phyloP scores from a whole-genome alignment of 1,140 invertebrate species.

The Arctopsyche grandis region DNA sequence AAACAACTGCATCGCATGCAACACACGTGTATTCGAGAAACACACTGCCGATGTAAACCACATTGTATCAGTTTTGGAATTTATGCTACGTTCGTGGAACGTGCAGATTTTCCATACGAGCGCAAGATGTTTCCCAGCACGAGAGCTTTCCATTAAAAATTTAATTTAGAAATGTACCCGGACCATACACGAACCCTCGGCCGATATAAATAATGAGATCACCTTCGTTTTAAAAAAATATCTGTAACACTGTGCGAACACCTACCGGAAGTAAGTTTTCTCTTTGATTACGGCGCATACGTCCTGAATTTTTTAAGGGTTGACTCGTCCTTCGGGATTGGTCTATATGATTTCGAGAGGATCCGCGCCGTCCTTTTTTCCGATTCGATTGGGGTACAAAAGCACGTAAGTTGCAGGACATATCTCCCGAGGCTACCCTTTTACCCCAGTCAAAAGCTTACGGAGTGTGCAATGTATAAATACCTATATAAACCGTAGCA shows the following conservation, averaged over 20 bases:
- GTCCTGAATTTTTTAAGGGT: slow-evolving; percentile 52
- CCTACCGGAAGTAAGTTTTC: slow-evolving; percentile 43
- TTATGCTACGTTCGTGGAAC: not conserved
- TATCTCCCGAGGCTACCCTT: too few relatives aligned
- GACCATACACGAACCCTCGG: not conserved
- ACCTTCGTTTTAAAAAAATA: slow-evolving; percentile 46
- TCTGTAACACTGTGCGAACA: slow-evolving; percentile 49
- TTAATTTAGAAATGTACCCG: not conserved
- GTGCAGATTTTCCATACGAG: not conserved
- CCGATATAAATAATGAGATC: not conserved
- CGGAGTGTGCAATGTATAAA: too few relatives aligned
- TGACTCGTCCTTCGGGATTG: slow-evolving; percentile 39
- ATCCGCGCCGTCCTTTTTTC: slow-evolving; percentile 46
- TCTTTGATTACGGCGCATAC: slow-evolving; percentile 53
- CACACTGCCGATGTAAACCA: not conserved
- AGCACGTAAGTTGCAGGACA: slow-evolving; percentile 41
- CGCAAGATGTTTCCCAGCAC: not conserved
- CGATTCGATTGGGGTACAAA: slow-evolving; percentile 53
- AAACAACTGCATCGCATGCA: slow-evolving; percentile 2
- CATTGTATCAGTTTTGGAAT: slow-evolving; percentile 16
- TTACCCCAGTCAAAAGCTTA: too few relatives aligned
- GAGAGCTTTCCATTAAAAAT: not conserved
- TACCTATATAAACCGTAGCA: slow-evolving; percentile 38
- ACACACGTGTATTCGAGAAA: not conserved
- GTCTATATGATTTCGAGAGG: slow-evolving; percentile 52